Conservation (phyloP, 2,888 invertebrate genomes). For the Agrotis ipsilon region DNA sequence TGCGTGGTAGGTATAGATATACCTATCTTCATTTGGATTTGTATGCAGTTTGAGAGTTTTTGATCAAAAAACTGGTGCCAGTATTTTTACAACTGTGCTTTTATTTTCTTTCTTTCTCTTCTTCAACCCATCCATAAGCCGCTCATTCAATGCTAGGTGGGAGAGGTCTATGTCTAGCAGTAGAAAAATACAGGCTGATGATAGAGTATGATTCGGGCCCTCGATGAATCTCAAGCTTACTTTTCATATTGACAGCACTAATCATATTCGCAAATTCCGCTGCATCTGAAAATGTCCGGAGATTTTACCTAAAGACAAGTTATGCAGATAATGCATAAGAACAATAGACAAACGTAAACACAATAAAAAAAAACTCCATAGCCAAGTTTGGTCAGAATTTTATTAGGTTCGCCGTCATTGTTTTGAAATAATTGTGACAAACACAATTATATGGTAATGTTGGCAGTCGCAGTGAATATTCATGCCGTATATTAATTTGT, state of each 20-base stretch:
- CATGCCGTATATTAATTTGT: conserved; percentile 66
- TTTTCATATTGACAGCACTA: no score
- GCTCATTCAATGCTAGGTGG: no score
- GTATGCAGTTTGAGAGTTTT: neutral
- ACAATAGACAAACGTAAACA: neutral
- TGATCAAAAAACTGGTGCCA: neutral
- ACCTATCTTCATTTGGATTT: no score
- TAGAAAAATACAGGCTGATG: no score
- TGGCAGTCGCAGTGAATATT: conserved; percentile 64
- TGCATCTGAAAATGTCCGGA: no score
- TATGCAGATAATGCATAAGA: neutral
- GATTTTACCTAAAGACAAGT: no score
- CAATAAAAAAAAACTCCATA: neutral
- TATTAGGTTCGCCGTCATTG: conserved; percentile 42
- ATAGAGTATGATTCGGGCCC: no score
- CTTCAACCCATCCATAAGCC: no score
- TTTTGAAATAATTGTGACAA: conserved; percentile 66
- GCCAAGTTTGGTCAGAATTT: conserved; percentile 17
- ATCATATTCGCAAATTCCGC: no score
- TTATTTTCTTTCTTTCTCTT: neutral
- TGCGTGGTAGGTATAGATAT: no score
- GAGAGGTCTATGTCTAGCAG: no score
- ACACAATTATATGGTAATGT: conserved; percentile 69
- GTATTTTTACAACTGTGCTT: neutral
- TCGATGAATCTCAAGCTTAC: no score